A percentile compares a stretch with the other conserved stretches of the same genome.
These are phyloP conservation scores for Cecidostiba fungosa DNA, from an alignment of 2,888 invertebrate genomes.

Conservation along the genomic window DNA sequence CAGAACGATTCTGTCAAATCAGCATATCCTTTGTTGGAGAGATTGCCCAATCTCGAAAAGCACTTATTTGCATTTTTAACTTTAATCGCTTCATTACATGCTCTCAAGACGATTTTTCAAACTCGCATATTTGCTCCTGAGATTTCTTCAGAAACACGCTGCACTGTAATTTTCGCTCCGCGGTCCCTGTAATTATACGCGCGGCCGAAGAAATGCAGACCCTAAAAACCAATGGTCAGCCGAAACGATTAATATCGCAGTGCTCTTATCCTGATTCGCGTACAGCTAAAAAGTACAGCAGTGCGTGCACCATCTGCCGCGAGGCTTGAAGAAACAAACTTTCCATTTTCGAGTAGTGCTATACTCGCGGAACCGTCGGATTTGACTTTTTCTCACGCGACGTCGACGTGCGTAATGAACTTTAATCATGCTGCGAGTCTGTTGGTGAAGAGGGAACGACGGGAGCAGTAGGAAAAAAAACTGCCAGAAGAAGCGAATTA, in stretches of 20 bases:
- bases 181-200: slow-evolving; percentile 37
- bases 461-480: background rate
- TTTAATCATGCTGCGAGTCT: slow-evolving; percentile 20
- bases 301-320: slow-evolving; percentile 46
- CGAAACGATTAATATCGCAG: slow-evolving; percentile 37
- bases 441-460: background rate
- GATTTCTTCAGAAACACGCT: background rate
- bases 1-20: background rate
- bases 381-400: slow-evolving; percentile 57
- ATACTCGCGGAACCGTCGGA: background rate
- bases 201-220: slow-evolving; percentile 10
- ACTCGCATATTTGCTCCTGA: background rate
- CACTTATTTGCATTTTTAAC: background rate
- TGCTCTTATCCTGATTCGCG: slow-evolving; percentile 15
- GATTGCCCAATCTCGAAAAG: background rate
- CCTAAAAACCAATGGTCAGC: slow-evolving; percentile 29
- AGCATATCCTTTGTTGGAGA: background rate
- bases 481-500: slow-evolving; percentile 24
- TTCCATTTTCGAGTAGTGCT: background rate
- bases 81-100: background rate
- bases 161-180: background rate
- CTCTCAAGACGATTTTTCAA: background rate
- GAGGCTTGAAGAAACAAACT: background rate
- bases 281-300: background rate
- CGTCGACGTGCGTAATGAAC: slow-evolving; percentile 17